phyloP scores from a whole-genome alignment of 64 coral and sea anemone species.

The Pachyseris speciosa region DNA sequence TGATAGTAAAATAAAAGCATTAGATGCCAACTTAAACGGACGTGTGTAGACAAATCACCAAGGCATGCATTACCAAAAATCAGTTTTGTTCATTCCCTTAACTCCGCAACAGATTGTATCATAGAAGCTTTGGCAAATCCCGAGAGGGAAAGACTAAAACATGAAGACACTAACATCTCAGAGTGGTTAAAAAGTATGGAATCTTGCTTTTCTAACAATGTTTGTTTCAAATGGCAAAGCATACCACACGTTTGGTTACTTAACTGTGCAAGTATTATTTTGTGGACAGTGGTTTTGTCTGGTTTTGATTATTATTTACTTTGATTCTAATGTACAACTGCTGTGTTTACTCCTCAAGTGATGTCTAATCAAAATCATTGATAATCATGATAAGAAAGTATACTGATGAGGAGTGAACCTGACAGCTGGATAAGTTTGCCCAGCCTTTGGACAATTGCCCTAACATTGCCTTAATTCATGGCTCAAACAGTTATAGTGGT shows the following conservation, averaged over 20 bases:
- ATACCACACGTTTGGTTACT: no score
- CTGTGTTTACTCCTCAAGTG: background rate
- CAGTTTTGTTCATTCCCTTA: slow-evolving; percentile 44
- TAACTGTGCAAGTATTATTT: no score
- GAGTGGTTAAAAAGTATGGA: slow-evolving; percentile 96
- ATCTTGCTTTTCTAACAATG: background rate
- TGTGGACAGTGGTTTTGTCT: no score
- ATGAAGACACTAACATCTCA: slow-evolving; percentile 97
- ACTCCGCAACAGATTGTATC: slow-evolving; percentile 86
- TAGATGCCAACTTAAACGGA: background rate
- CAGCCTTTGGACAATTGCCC: no score
- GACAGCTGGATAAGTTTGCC: no score
- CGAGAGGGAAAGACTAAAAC: slow-evolving; percentile 95
- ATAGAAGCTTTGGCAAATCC: slow-evolving; percentile 99
- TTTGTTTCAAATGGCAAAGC: no score
- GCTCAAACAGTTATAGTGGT: no score
- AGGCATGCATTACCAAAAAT: background rate
- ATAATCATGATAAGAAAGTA: background rate
- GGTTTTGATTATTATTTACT: no score
- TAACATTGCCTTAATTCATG: no score
- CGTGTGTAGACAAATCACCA: background rate
- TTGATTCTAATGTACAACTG: no score
- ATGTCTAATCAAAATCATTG: slow-evolving; percentile 16
- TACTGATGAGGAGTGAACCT: background rate
- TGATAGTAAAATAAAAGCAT: background rate